Conservation (phyloP, 2,113 vertebrate genomes). For the Platichthys stellatus region DNA sequence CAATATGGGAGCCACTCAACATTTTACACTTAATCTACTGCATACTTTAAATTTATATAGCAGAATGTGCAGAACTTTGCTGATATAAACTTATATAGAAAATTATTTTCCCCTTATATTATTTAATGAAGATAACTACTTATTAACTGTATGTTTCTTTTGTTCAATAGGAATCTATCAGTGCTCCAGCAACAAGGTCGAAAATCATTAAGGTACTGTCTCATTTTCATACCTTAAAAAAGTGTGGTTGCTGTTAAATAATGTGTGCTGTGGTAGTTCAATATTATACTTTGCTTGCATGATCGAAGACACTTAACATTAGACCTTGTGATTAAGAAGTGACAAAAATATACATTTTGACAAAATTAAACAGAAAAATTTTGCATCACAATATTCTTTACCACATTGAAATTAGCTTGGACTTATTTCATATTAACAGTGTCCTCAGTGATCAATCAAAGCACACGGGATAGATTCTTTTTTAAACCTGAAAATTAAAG, state of each 20-base stretch:
- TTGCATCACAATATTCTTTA: no score
- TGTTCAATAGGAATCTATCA: slow-evolving; percentile 65
- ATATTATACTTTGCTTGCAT: slow-evolving; percentile 8
- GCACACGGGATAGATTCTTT: neutral
- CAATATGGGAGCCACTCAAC: slow-evolving; percentile 17
- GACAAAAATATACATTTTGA: neutral
- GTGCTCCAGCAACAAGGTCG: slow-evolving; percentile 52
- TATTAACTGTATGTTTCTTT: slow-evolving; percentile 12
- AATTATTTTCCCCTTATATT: no score
- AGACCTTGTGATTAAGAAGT: neutral
- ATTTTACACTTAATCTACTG: slow-evolving; percentile 12
- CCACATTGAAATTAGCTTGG: neutral
- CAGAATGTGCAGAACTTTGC: neutral
- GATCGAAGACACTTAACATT: slow-evolving; percentile 13
- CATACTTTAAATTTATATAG: slow-evolving; percentile 3
- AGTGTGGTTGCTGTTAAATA: slow-evolving; percentile 25
- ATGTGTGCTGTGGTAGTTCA: slow-evolving; percentile 50
- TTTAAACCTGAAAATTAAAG: neutral
- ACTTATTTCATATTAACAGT: neutral
- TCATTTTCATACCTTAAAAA: neutral
- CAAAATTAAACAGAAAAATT: no score
- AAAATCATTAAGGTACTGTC: slow-evolving; percentile 82
- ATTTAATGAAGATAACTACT: neutral
- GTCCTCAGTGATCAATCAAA: no score
- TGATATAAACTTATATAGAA: no score